These are phyloP conservation scores for Holothuria leucospilota DNA, from an alignment of 53 echinoderm and acorn worm genomes.

Conservation along the genomic window DNA sequence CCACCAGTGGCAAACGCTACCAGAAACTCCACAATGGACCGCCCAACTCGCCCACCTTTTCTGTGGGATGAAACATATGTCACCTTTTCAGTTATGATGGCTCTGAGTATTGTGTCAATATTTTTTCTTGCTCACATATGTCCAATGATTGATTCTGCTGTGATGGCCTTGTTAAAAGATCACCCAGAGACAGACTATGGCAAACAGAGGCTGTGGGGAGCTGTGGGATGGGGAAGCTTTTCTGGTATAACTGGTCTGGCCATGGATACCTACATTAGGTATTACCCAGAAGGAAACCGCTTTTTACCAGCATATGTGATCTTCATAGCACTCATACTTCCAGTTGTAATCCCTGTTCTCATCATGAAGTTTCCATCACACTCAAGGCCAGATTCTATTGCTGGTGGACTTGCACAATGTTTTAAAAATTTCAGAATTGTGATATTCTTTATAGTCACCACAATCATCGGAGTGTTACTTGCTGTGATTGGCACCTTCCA, in stretches of 20 bases:
- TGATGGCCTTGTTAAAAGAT: slow-evolving; percentile 11
- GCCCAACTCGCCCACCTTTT: slow-evolving; percentile 12
- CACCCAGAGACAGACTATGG: slow-evolving; percentile 58
- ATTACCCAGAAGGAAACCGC: slow-evolving; percentile 31
- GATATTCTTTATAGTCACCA: slow-evolving; percentile 52
- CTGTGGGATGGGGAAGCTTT: slow-evolving; percentile 65
- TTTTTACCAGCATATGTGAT: slow-evolving; percentile 66
- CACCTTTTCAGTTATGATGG: slow-evolving; percentile 33
- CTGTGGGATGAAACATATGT: slow-evolving; percentile 16
- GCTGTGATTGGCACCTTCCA: slow-evolving; percentile 79
- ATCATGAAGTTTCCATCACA: slow-evolving; percentile 54
- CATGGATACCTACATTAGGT: slow-evolving; percentile 56
- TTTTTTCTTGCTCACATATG: slow-evolving; percentile 20
- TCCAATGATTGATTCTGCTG: slow-evolving; percentile 27
- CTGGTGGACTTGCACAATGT: slow-evolving; percentile 39
- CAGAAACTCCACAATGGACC: not conserved
- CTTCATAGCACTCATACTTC: slow-evolving; percentile 34
- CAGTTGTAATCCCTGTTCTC: slow-evolving; percentile 6
- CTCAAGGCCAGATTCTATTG: slow-evolving; percentile 49
- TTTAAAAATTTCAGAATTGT: slow-evolving; percentile 54
- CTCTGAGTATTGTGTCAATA: not conserved
- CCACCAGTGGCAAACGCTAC: slow-evolving; percentile 20
- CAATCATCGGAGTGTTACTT: slow-evolving; percentile 65
- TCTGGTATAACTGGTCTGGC: slow-evolving; percentile 67
- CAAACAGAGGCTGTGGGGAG: slow-evolving; percentile 80